These are phyloP conservation scores for Heliornis fulica DNA, from an alignment of 2,113 vertebrate species.

Conservation along the genomic window DNA sequence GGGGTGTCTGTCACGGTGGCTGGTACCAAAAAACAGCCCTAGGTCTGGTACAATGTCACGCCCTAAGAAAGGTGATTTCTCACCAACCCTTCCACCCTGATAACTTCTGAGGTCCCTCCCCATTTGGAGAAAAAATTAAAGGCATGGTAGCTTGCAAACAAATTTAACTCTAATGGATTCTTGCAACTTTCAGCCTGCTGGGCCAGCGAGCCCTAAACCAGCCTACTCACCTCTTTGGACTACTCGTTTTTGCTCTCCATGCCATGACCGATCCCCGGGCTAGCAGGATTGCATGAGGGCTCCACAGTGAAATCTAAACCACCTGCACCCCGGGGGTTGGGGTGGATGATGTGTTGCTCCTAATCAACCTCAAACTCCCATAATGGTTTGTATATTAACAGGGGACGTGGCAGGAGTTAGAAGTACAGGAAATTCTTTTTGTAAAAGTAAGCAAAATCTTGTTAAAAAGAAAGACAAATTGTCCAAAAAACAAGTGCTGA, in stretches of 20 bases:
- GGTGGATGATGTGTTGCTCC: neutral
- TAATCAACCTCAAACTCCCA: neutral
- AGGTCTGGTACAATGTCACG: neutral
- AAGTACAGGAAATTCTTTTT: neutral
- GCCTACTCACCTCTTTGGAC: neutral
- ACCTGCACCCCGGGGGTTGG: too few species aligned
- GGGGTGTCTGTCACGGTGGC: neutral
- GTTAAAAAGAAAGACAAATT: neutral
- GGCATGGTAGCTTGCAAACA: neutral
- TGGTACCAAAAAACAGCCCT: neutral
- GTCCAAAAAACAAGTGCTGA: neutral
- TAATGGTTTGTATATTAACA: neutral
- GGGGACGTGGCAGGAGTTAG: neutral
- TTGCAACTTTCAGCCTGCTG: neutral
- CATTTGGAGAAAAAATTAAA: neutral
- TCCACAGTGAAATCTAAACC: neutral
- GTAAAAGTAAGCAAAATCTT: neutral
- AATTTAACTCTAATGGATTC: neutral
- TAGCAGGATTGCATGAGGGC: neutral
- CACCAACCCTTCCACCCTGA: neutral
- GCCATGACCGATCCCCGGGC: neutral
- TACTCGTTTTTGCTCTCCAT: fast-evolving
- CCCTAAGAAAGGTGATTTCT: neutral
- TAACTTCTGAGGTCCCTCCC: neutral
- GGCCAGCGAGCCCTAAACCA: neutral